These are phyloP conservation scores for Brachyptera risi DNA, from an alignment of 2,888 invertebrate species.

Conservation along the genomic window DNA sequence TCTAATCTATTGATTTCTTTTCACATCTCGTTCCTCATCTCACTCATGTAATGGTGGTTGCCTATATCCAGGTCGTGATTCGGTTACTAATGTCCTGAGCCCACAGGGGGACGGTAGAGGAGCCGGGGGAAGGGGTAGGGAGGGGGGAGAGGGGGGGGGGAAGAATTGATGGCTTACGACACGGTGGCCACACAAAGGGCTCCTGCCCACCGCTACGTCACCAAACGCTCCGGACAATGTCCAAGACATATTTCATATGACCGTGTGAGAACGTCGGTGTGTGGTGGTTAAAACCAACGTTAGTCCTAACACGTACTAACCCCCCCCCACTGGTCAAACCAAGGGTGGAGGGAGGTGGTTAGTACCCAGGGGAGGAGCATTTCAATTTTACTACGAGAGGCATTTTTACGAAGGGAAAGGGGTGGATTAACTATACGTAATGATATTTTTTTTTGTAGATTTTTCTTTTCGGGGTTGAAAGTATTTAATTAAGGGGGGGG, in stretches of 20 bases:
- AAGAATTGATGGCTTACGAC: constrained; percentile 12
- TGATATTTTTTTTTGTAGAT: constrained; percentile 24
- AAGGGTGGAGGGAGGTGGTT: no score
- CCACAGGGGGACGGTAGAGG: no score
- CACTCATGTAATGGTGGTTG: background rate
- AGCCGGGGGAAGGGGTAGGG: no score
- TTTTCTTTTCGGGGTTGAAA: constrained; percentile 1
- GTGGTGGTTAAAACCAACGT: no score
- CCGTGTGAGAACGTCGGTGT: constrained; percentile 16
- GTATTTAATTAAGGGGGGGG: background rate
- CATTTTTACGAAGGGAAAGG: constrained; percentile 23
- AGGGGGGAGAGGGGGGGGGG: background rate
- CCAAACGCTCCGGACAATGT: constrained; percentile 13
- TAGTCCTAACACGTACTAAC: constrained; percentile 20
- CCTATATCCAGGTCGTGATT: constrained; percentile 12
- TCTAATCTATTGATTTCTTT: background rate
- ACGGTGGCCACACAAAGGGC: constrained; percentile 5
- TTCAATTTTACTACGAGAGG: constrained; percentile 27
- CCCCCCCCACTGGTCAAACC: constrained; percentile 7
- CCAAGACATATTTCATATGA: constrained; percentile 26
- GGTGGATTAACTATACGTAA: constrained; percentile 25
- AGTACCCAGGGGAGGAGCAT: constrained; percentile 15
- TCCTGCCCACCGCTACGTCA: background rate
- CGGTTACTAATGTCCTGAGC: constrained; percentile 17
- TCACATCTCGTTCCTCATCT: background rate